These are phyloP conservation scores for Cheilosia pagana DNA, from an alignment of 2,888 invertebrate species.

Conservation along the genomic window DNA sequence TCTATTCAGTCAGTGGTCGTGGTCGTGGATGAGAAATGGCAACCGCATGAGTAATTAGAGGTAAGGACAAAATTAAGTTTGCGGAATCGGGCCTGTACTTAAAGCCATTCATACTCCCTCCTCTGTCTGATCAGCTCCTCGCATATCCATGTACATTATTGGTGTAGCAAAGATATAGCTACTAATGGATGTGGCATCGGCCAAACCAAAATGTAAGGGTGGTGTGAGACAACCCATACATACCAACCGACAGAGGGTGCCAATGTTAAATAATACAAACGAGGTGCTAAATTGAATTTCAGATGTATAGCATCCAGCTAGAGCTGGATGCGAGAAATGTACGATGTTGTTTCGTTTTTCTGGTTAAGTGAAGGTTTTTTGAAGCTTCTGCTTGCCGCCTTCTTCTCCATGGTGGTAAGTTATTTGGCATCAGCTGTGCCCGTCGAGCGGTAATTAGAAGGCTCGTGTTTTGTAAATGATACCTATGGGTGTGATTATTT, in stretches of 20 bases:
- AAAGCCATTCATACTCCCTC: constrained; percentile 58
- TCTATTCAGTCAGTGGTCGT: constrained; percentile 58
- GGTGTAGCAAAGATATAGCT: constrained; percentile 62
- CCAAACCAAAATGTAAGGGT: constrained; percentile 55
- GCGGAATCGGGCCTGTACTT: constrained; percentile 69
- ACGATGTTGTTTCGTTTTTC: constrained; percentile 53
- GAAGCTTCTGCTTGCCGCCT: constrained; percentile 9
- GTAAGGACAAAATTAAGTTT: constrained; percentile 74
- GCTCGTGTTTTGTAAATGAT: constrained; percentile 69
- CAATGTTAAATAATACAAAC: constrained; percentile 74
- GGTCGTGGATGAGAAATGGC: constrained; percentile 72
- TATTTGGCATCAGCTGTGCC: constrained; percentile 60
- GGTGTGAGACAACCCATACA: constrained; percentile 30
- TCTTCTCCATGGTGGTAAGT: constrained; percentile 5
- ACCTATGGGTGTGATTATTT: constrained; percentile 72
- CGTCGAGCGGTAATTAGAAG: constrained; percentile 67
- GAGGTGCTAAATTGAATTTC: constrained; percentile 74
- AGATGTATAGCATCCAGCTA: constrained; percentile 33
- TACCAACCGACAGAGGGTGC: constrained; percentile 44
- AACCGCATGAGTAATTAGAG: constrained; percentile 74
- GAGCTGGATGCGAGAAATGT: constrained; percentile 19
- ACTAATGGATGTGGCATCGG: constrained; percentile 73
- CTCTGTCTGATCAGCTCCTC: background rate
- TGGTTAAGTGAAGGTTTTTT: constrained; percentile 53
- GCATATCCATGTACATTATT: constrained; percentile 21